Evolutionary conservation across 1,140 invertebrate genomes (phyloP).

Genomic region (Cherax quadricarinatus): DNA sequence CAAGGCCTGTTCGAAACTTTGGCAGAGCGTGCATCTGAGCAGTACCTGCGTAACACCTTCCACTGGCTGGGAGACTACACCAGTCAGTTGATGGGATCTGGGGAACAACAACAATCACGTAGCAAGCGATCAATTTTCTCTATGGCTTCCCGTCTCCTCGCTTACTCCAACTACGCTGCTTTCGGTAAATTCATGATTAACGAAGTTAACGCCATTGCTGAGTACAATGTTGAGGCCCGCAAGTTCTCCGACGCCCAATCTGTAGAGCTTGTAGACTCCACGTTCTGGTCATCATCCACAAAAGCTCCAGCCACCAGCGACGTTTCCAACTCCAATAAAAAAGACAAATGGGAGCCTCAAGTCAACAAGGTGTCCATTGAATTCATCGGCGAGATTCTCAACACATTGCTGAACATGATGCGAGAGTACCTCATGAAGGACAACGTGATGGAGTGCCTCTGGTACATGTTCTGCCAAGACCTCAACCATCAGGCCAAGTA

Average conservation of each 20-base stretch:
- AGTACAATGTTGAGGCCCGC: slow-evolving; percentile 62
- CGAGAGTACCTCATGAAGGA: slow-evolving; percentile 78
- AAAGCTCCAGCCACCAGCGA: slow-evolving; percentile 44
- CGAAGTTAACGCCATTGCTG: slow-evolving; percentile 68
- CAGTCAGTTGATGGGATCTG: slow-evolving; percentile 36
- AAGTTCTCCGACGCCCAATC: slow-evolving; percentile 77
- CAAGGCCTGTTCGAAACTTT: slow-evolving; percentile 41
- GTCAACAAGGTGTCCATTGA: slow-evolving; percentile 69
- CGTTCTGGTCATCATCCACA: slow-evolving; percentile 76
- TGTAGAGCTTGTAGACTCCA: slow-evolving; percentile 79
- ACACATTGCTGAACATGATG: slow-evolving; percentile 80
- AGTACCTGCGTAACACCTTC: slow-evolving; percentile 61
- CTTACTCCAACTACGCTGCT: slow-evolving; percentile 62
- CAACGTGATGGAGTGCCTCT: slow-evolving; percentile 80
- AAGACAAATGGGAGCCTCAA: slow-evolving; percentile 72
- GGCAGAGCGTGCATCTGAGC: slow-evolving; percentile 39
- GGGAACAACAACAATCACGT: background rate
- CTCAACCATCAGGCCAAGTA: slow-evolving; percentile 80
- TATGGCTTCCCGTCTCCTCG: slow-evolving; percentile 21
- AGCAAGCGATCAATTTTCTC: slow-evolving; percentile 20
- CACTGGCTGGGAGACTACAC: slow-evolving; percentile 63
- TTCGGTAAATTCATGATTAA: slow-evolving; percentile 69
- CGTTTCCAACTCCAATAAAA: slow-evolving; percentile 41
- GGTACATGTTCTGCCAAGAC: slow-evolving; percentile 82
- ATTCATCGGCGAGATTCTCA: slow-evolving; percentile 79